Evolutionary conservation across 2,113 vertebrate genomes (phyloP).

Genomic region (Corythornis cristatus): DNA sequence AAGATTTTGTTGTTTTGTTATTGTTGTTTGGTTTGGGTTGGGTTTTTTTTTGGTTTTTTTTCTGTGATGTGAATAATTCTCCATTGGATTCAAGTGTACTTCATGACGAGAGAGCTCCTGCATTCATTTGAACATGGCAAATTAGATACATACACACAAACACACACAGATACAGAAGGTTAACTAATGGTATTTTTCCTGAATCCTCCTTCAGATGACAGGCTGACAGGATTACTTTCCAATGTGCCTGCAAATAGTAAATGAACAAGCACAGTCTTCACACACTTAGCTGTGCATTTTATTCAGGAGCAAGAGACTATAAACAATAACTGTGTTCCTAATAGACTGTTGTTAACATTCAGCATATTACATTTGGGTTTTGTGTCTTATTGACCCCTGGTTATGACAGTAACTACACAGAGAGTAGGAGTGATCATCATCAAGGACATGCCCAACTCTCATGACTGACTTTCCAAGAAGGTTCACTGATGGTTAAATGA

Average conservation of each 20-base stretch:
- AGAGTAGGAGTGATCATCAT: not conserved
- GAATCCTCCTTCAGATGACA: not conserved
- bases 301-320: not conserved
- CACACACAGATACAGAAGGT: not conserved
- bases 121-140: not conserved
- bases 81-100: not conserved
- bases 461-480: not conserved
- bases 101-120: not conserved
- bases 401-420: not conserved
- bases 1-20: not conserved
- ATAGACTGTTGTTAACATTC: not conserved
- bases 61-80: not conserved
- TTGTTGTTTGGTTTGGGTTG: too few species aligned
- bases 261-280: not conserved
- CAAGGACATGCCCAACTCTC: not conserved
- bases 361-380: not conserved
- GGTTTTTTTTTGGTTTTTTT: not conserved
- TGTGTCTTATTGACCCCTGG: not conserved
- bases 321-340: not conserved
- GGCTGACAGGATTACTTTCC: not conserved
- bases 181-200: not conserved
- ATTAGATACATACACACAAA: not conserved
- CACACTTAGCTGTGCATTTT: not conserved
- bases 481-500: not conserved
- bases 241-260: not conserved